Conservation (phyloP, 2,113 vertebrate genomes). For the Bettongia penicillata region DNA sequence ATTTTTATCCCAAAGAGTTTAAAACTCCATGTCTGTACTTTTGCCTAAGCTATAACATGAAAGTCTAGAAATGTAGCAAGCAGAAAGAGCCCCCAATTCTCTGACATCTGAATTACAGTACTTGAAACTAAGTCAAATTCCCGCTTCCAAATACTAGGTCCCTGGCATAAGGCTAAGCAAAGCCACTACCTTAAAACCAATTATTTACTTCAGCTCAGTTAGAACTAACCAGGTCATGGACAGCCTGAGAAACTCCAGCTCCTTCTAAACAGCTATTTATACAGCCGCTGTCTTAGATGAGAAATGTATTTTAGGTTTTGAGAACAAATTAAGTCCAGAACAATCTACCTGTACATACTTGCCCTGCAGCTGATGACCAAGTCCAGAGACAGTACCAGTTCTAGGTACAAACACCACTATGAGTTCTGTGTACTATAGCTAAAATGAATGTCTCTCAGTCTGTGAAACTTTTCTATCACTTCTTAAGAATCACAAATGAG, state of each 20-base stretch:
- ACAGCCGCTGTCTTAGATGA: background rate
- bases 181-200: background rate
- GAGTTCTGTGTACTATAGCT: background rate
- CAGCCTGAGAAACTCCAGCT: background rate
- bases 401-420: background rate
- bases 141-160: background rate
- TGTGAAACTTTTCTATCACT: background rate
- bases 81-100: background rate
- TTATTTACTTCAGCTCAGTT: background rate
- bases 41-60: background rate
- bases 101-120: background rate
- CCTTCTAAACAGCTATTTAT: background rate
- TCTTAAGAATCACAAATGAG: background rate
- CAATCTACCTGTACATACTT: background rate
- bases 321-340: background rate
- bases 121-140: background rate
- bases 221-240: background rate
- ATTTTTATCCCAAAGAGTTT: background rate
- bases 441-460: background rate
- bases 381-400: background rate
- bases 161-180: background rate
- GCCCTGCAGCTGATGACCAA: background rate
- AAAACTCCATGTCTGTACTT: background rate
- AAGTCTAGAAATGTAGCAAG: background rate
- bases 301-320: background rate